Evolutionary conservation across 2,797 vertebrate species (phyloP).

Genomic region (Mus caroli): DNA sequence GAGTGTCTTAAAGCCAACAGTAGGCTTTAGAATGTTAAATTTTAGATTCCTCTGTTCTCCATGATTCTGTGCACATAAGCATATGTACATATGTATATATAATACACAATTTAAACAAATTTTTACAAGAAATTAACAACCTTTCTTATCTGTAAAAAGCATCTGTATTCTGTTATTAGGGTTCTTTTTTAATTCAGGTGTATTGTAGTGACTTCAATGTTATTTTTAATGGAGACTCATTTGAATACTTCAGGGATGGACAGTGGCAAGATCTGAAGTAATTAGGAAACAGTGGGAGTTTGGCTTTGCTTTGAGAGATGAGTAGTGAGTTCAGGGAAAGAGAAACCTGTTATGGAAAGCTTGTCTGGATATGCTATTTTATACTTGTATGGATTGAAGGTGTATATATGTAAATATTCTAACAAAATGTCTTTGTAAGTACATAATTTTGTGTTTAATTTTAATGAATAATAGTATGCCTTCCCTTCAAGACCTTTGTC

Average conservation of each 20-base stretch:
- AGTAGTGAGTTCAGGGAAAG: conserved; percentile 25
- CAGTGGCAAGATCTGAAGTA: conserved; percentile 27
- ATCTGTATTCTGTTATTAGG: conserved; percentile 37
- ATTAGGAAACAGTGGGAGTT: conserved; percentile 25
- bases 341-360: not conserved
- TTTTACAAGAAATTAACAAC: not conserved
- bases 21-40: conserved; percentile 51
- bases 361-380: not conserved
- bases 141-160: conserved; percentile 45
- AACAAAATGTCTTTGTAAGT: conserved; percentile 11
- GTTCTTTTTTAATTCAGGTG: not conserved
- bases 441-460: not conserved
- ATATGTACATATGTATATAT: not conserved
- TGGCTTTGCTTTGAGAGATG: conserved; percentile 7
- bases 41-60: not conserved
- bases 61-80: not conserved
- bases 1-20: conserved; percentile 3
- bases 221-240: conserved; percentile 32
- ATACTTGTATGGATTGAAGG: not conserved
- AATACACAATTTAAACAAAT: not conserved
- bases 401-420: conserved; percentile 50
- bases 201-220: not conserved
- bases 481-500: not conserved
- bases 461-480: not conserved
- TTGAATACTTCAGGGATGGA: conserved; percentile 3